These are phyloP conservation scores for Liposcelis brunnea DNA, from an alignment of 2,888 invertebrate genomes.

Conservation along the genomic window DNA sequence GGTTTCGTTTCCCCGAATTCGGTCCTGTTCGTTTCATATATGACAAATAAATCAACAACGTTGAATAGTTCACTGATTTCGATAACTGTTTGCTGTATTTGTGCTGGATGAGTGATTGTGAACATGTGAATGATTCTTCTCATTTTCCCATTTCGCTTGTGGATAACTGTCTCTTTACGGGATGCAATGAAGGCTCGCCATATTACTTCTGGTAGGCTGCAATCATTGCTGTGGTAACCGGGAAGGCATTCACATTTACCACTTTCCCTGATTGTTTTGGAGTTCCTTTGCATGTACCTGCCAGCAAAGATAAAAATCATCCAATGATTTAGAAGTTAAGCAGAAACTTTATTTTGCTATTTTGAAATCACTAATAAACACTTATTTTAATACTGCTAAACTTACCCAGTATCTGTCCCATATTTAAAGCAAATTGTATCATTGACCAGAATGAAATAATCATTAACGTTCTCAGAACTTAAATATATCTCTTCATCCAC, in stretches of 20 bases:
- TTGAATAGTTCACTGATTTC: constrained; percentile 39
- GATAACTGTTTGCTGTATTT: constrained; percentile 27
- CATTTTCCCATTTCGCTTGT: constrained; percentile 26
- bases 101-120: constrained; percentile 21
- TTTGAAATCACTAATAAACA: too few relatives aligned
- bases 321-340: too few relatives aligned
- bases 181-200: constrained; percentile 44
- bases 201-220: constrained; percentile 46
- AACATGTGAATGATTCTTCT: constrained; percentile 39
- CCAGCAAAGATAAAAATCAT: constrained; percentile 18
- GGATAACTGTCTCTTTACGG: constrained; percentile 29
- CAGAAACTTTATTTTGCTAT: too few relatives aligned
- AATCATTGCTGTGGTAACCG: constrained; percentile 48
- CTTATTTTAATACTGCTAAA: constrained; percentile 1
- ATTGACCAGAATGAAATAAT: constrained; percentile 11
- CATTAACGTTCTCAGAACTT: constrained; percentile 1
- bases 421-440: constrained; percentile 11
- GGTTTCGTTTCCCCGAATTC: constrained; percentile 21
- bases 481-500: background rate
- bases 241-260: constrained; percentile 33
- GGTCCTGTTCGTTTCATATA: constrained; percentile 26
- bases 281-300: constrained; percentile 23
- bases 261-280: constrained; percentile 24
- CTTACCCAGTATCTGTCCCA: constrained; percentile 12
- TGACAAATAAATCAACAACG: constrained; percentile 45